A percentile compares a stretch with the other conserved stretches of the same genome.
Conservation (phyloP, 2,113 vertebrate genomes). For the Lepus timidus region DNA sequence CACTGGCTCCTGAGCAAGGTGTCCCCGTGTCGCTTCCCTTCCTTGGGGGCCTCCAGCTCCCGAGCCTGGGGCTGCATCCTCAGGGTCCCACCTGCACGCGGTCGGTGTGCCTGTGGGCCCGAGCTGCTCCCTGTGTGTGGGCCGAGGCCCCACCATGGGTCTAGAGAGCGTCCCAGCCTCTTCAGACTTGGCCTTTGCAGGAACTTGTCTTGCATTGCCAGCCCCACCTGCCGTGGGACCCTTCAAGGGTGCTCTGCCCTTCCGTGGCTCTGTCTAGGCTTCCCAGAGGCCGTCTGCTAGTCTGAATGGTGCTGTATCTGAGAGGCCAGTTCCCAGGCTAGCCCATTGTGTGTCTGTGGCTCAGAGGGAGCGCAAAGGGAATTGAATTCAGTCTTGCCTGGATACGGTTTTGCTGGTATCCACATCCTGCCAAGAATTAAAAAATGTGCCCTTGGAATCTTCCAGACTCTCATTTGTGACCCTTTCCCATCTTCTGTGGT, state of each 20-base stretch:
- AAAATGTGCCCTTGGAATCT: not conserved
- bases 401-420: not conserved
- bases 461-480: not conserved
- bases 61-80: not conserved
- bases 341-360: not conserved
- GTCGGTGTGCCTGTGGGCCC: not conserved
- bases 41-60: not conserved
- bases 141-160: not conserved
- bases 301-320: not conserved
- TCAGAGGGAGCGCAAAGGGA: not conserved
- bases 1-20: not conserved
- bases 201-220: not conserved
- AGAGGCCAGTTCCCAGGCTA: not conserved
- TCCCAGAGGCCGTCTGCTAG: not conserved
- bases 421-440: constrained; percentile 3
- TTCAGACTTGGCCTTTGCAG: not conserved
- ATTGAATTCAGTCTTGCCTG: not conserved
- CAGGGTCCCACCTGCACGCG: not conserved
- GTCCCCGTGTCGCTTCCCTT: not conserved
- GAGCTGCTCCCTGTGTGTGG: accelerated
- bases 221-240: not conserved
- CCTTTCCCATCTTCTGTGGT: not conserved
- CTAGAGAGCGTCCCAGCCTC: not conserved
- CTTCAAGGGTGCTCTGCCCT: not conserved
- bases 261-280: not conserved